A percentile compares a stretch with the other conserved stretches of the same genome.
phyloP scores from a whole-genome alignment of 2,113 vertebrate species.

The Anarrhichthys ocellatus region DNA sequence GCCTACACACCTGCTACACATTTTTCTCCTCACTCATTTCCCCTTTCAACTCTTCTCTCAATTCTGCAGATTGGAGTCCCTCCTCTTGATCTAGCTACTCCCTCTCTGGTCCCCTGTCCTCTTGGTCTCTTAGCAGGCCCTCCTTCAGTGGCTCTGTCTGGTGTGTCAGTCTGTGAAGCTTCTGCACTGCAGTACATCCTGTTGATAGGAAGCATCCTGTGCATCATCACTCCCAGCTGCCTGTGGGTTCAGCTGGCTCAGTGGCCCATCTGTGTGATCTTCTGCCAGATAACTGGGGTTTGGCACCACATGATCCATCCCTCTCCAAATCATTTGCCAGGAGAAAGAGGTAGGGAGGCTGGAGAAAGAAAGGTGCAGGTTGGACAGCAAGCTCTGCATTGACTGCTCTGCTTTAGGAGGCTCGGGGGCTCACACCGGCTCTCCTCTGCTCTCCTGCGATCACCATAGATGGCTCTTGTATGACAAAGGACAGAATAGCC shows the following conservation, averaged over 20 bases:
- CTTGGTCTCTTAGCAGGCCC: conserved; percentile 56
- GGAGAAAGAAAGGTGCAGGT: conserved; percentile 60
- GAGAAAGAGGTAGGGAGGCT: conserved; percentile 66
- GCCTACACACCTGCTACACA: conserved; percentile 11
- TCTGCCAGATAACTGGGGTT: conserved; percentile 83
- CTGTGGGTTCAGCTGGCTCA: conserved; percentile 80
- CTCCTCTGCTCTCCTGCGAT: conserved; percentile 48
- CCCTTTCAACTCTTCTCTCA: conserved; percentile 39
- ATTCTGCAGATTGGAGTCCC: conserved; percentile 33
- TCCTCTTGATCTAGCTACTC: conserved; percentile 51
- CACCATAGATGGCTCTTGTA: conserved; percentile 35
- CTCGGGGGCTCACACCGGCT: conserved; percentile 27
- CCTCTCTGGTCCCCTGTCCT: conserved; percentile 40
- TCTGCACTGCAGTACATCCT: conserved; percentile 78
- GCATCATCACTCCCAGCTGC: conserved; percentile 82
- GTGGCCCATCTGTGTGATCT: conserved; percentile 84
- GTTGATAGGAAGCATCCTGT: conserved; percentile 82
- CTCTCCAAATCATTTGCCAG: conserved; percentile 78
- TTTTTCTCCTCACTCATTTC: conserved; percentile 15
- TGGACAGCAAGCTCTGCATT: conserved; percentile 55
- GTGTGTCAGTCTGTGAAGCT: conserved; percentile 76
- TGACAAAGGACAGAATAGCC: conserved; percentile 42
- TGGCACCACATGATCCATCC: conserved; percentile 67
- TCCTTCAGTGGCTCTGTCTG: conserved; percentile 70
- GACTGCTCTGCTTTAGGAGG: conserved; percentile 50